Evolutionary conservation across 2,797 vertebrate species (phyloP).

Genomic region (Avahi laniger): DNA sequence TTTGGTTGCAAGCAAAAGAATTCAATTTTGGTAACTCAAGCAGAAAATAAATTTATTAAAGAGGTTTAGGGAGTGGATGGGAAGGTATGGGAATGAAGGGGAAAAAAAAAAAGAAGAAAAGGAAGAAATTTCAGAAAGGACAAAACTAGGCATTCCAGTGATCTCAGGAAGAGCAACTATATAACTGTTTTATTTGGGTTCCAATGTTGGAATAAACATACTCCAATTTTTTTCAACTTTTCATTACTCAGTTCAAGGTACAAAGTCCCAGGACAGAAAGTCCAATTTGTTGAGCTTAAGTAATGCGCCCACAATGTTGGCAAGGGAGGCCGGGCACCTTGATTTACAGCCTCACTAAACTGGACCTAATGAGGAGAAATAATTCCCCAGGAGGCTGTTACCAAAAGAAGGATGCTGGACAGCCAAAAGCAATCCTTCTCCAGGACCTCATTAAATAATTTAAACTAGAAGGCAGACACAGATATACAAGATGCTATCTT

Average conservation of each 20-base stretch:
- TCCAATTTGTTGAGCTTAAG: slow-evolving; percentile 34
- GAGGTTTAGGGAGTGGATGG: neutral
- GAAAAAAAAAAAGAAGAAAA: neutral
- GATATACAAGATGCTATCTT: neutral
- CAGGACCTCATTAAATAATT: neutral
- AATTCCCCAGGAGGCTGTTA: neutral
- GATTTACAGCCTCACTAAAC: slow-evolving; percentile 33
- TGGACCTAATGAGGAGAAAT: slow-evolving; percentile 6
- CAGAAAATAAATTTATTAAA: neutral
- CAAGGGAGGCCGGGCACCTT: neutral
- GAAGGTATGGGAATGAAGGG: neutral
- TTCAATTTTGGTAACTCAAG: slow-evolving; percentile 23
- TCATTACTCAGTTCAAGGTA: slow-evolving; percentile 36
- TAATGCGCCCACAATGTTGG: slow-evolving; percentile 41
- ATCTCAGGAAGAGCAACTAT: neutral
- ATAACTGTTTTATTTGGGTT: neutral
- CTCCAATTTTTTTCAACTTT: neutral
- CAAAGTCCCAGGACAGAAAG: slow-evolving; percentile 19
- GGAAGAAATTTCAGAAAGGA: neutral
- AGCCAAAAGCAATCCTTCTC: neutral
- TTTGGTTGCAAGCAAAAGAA: neutral
- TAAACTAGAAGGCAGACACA: neutral
- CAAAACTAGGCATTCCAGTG: neutral
- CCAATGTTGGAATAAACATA: neutral
- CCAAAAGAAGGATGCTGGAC: neutral